Percentiles rank a stretch among this genome's conserved stretches.
These are phyloP conservation scores for Porites australiensis DNA, from an alignment of 64 coral and sea anemone genomes.

Conservation along the genomic window DNA sequence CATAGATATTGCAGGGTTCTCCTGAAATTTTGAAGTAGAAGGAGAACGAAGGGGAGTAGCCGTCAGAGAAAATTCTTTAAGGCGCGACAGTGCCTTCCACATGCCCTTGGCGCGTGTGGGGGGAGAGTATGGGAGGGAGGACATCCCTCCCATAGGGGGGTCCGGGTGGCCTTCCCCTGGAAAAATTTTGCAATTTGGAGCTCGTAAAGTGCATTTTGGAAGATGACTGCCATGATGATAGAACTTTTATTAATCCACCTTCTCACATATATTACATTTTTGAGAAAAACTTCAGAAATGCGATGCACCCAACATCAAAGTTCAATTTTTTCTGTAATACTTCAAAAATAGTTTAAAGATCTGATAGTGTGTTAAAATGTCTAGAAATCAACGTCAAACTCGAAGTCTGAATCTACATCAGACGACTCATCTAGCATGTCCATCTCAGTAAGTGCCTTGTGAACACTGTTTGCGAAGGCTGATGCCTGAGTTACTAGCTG, in stretches of 20 bases:
- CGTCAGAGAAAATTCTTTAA: neutral
- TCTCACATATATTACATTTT: neutral
- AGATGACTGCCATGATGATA: neutral
- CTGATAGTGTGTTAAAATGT: neutral
- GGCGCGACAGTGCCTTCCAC: neutral
- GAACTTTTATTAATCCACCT: neutral
- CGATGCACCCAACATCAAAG: neutral
- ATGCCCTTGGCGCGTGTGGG: neutral
- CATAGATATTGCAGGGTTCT: too few species aligned
- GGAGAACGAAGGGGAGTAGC: too few species aligned
- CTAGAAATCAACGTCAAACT: neutral
- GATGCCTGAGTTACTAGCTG: too few species aligned
- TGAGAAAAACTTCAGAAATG: neutral
- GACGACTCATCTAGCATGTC: neutral
- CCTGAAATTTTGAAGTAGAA: too few species aligned
- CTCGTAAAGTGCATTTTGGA: neutral
- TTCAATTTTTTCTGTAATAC: neutral
- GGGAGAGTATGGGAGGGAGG: neutral
- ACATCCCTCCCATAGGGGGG: neutral
- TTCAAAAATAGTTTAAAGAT: conserved; percentile 1
- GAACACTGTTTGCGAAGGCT: too few species aligned
- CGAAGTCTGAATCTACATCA: neutral
- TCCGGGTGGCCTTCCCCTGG: neutral
- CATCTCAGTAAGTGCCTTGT: too few species aligned
- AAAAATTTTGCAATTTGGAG: neutral